Evolutionary conservation across 2,797 vertebrate genomes (phyloP).

Genomic region (Diceros bicornis): DNA sequence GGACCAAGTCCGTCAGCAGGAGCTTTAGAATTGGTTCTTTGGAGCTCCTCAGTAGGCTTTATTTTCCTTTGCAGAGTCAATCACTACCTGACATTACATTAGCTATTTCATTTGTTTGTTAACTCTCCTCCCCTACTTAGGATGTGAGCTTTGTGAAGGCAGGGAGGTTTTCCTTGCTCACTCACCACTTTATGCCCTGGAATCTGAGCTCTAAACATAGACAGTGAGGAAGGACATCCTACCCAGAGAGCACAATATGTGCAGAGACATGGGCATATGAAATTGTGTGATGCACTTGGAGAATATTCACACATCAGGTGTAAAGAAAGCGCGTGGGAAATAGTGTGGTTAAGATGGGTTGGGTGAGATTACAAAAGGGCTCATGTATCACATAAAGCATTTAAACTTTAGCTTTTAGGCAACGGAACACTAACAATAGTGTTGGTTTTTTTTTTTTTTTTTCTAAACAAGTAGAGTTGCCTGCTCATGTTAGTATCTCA

Average conservation of each 20-base stretch:
- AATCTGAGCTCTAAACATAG: neutral
- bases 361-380: neutral
- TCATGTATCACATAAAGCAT: neutral
- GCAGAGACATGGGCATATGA: neutral
- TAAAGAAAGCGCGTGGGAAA: neutral
- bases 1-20: rapidly evolving
- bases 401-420: neutral
- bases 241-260: neutral
- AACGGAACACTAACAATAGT: neutral
- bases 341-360: neutral
- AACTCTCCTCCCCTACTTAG: neutral
- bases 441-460: neutral
- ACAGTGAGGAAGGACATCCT: neutral
- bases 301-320: neutral
- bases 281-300: neutral
- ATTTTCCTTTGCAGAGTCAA: neutral
- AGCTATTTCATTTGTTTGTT: neutral
- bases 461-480: neutral
- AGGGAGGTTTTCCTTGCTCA: neutral
- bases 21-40: neutral
- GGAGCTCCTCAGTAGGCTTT: neutral
- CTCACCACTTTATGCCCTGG: neutral
- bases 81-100: rapidly evolving
- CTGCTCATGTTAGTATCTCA: neutral
- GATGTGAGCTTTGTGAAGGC: neutral